These are phyloP conservation scores for Siphamia tubifer DNA, from an alignment of 2,113 vertebrate species.

Conservation along the genomic window DNA sequence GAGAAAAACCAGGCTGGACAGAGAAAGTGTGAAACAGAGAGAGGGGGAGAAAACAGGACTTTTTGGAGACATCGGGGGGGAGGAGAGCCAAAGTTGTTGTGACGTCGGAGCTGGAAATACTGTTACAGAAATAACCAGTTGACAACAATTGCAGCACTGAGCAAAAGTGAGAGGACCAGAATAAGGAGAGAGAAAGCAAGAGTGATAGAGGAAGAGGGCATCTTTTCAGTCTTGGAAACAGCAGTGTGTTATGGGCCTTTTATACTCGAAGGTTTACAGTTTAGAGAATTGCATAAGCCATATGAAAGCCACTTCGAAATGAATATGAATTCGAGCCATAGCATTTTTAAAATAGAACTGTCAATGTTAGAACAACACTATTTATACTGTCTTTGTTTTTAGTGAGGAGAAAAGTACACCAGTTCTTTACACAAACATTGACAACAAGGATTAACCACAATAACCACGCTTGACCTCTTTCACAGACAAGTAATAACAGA, in stretches of 20 bases:
- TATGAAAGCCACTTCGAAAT: constrained; percentile 38
- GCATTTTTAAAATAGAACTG: constrained; percentile 12
- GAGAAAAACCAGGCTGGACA: not conserved
- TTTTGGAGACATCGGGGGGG: constrained; percentile 52
- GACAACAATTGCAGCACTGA: constrained; percentile 50
- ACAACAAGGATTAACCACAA: constrained; percentile 29
- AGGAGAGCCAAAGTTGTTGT: constrained; percentile 40
- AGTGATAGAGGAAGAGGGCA: constrained; percentile 15
- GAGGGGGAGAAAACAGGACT: constrained; percentile 20
- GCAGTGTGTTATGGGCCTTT: constrained; percentile 68
- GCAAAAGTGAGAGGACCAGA: constrained; percentile 50
- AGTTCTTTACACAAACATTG: constrained; percentile 9
- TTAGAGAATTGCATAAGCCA: constrained; percentile 45
- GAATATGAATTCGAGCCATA: constrained; percentile 31
- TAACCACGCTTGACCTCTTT: constrained; percentile 69
- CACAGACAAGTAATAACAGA: constrained; percentile 58
- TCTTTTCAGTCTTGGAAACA: constrained; percentile 26
- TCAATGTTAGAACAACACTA: constrained; percentile 1
- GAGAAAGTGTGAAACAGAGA: constrained; percentile 4
- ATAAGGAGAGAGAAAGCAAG: constrained; percentile 34
- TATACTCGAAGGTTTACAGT: constrained; percentile 86
- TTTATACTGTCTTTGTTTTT: not conserved
- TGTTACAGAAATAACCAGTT: constrained; percentile 64
- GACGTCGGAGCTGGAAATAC: constrained; percentile 66
- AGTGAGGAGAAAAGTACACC: constrained; percentile 16